A percentile compares a stretch with the other conserved stretches of the same genome.
Evolutionary conservation across 2,113 vertebrate species (phyloP).

Genomic region (Leucoraja erinaceus): DNA sequence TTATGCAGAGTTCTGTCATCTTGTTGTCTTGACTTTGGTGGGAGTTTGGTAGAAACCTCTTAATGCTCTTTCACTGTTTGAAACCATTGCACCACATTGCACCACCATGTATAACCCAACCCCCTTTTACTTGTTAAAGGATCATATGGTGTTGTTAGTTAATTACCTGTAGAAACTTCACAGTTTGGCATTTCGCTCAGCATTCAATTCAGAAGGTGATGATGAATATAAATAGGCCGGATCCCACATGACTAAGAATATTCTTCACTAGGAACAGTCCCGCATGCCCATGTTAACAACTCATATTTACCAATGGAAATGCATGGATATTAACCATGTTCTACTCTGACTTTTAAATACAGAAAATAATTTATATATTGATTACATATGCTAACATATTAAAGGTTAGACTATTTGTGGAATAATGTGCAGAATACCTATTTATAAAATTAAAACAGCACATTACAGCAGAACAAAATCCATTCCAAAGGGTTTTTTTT

Average conservation of each 20-base stretch:
- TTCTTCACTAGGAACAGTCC: neutral
- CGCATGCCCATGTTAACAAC: neutral
- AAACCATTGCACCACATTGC: no score
- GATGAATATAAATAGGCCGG: neutral
- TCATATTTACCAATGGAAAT: neutral
- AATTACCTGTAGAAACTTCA: neutral
- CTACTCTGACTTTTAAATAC: neutral
- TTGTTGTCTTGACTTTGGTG: neutral
- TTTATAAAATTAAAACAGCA: neutral
- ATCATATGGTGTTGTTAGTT: neutral
- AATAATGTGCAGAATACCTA: neutral
- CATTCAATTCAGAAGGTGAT: neutral
- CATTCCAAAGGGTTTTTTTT: neutral
- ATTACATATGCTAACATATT: neutral
- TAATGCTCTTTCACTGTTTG: neutral
- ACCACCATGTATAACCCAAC: neutral
- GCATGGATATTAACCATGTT: neutral
- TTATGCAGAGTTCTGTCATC: neutral
- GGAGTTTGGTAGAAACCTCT: neutral
- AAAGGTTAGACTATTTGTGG: no score
- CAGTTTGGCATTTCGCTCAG: neutral
- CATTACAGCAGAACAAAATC: neutral
- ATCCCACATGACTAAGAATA: neutral
- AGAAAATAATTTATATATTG: neutral
- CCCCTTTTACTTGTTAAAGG: neutral